Percentiles rank a stretch among this genome's conserved stretches.
Evolutionary conservation across 2,888 invertebrate genomes (phyloP).

Genomic region (Ormyrus labotus): DNA sequence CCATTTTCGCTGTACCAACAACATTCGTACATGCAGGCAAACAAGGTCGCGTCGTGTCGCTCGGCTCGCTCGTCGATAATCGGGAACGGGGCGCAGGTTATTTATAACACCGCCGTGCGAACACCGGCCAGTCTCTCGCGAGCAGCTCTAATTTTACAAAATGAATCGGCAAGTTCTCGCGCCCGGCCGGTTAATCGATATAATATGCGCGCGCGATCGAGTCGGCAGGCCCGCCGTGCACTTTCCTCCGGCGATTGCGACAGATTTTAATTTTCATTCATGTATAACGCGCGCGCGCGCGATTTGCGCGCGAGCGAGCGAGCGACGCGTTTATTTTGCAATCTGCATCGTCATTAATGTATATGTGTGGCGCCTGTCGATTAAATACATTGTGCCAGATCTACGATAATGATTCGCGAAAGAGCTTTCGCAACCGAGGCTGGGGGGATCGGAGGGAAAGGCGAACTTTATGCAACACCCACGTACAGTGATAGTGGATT

Average conservation of each 20-base stretch:
- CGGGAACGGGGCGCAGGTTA: conserved; percentile 15
- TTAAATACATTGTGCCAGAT: not conserved
- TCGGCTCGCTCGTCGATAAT: conserved; percentile 37
- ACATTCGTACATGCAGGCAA: not conserved
- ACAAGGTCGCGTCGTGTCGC: conserved; percentile 23
- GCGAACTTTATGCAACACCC: too few species aligned
- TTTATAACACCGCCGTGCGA: conserved; percentile 21
- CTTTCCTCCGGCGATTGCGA: conserved; percentile 33
- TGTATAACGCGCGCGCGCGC: too few species aligned
- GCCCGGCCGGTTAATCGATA: conserved; percentile 38
- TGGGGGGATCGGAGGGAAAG: too few species aligned
- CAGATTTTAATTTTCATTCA: conserved; percentile 34
- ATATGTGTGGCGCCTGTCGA: not conserved
- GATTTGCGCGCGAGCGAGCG: not conserved
- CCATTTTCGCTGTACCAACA: too few species aligned
- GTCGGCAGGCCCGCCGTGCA: not conserved
- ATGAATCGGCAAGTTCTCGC: conserved; percentile 50
- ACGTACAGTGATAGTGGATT: too few species aligned
- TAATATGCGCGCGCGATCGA: conserved; percentile 11
- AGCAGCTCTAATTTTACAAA: conserved; percentile 43
- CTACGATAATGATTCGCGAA: conserved; percentile 7
- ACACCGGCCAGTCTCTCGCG: too few species aligned
- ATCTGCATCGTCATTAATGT: conserved; percentile 6
- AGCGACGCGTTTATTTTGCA: conserved; percentile 8
- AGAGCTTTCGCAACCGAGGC: too few species aligned